These are phyloP conservation scores for Solen grandis DNA, from an alignment of 1,140 invertebrate genomes.

Conservation along the genomic window DNA sequence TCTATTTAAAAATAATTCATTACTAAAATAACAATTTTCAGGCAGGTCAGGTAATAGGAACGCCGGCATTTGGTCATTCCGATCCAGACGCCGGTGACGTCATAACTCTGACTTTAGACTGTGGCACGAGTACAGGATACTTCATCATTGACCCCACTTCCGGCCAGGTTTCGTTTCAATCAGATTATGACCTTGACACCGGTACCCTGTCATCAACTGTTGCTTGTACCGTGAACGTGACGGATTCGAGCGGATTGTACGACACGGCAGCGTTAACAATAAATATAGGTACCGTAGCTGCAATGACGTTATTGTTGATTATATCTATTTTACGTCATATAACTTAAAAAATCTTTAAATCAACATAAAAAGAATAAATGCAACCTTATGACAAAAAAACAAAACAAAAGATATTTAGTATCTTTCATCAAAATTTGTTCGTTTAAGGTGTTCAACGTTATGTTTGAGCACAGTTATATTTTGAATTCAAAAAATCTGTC, in stretches of 20 bases:
- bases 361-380: no score
- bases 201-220: background rate
- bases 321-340: no score
- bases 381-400: no score
- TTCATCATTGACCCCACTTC: slow-evolving; percentile 13
- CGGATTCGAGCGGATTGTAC: background rate
- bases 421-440: no score
- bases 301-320: no score
- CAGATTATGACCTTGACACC: slow-evolving; percentile 13
- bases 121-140: slow-evolving; percentile 9
- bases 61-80: slow-evolving; percentile 18
- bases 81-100: slow-evolving; percentile 31
- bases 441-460: no score
- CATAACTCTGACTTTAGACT: slow-evolving; percentile 2
- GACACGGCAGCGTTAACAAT: slow-evolving; percentile 22
- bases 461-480: no score
- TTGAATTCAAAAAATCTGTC: no score
- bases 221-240: slow-evolving; percentile 19
- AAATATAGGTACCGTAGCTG: slow-evolving; percentile 17
- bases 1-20: no score
- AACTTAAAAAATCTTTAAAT: no score
- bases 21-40: no score
- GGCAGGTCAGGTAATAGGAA: slow-evolving; percentile 21
- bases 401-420: no score
- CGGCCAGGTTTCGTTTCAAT: slow-evolving; percentile 17